These are phyloP conservation scores for Brienomyrus longianalis DNA, from an alignment of 2,113 vertebrate species.

Conservation along the genomic window DNA sequence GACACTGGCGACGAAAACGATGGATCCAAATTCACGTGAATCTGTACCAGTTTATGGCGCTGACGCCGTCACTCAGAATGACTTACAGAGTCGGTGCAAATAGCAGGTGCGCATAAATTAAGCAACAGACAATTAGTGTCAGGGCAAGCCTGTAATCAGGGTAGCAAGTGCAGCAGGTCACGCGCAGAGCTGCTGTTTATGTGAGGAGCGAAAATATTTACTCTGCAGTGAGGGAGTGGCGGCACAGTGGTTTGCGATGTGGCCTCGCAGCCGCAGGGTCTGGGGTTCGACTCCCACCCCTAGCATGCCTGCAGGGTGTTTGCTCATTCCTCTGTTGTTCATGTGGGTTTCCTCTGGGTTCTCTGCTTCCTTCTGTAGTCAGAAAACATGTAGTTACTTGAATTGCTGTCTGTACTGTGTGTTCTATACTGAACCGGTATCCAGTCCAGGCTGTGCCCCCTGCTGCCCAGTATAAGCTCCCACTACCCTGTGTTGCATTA, in stretches of 20 bases:
- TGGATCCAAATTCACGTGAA: background rate
- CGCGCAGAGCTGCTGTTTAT: background rate
- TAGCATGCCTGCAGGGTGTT: background rate
- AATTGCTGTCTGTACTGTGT: background rate
- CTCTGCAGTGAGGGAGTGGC: background rate
- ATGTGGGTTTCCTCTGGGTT: background rate
- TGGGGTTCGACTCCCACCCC: background rate
- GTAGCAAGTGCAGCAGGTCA: background rate
- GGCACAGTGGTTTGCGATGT: background rate
- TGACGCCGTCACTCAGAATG: background rate
- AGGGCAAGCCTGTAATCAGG: background rate
- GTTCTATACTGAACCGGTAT: background rate
- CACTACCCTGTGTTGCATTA: background rate
- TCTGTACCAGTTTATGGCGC: background rate
- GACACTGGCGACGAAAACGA: background rate
- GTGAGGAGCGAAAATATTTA: background rate
- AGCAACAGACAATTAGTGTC: background rate
- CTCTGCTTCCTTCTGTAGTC: background rate
- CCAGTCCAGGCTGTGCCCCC: background rate
- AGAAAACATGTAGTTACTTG: background rate
- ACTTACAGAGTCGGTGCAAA: background rate
- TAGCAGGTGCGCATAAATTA: background rate
- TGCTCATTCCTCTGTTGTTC: background rate
- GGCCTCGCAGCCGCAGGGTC: background rate
- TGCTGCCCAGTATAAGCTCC: background rate